A percentile compares a stretch with the other conserved stretches of the same genome.
phyloP scores from a whole-genome alignment of 2,797 vertebrate genomes.

The Myotis pilosus region DNA sequence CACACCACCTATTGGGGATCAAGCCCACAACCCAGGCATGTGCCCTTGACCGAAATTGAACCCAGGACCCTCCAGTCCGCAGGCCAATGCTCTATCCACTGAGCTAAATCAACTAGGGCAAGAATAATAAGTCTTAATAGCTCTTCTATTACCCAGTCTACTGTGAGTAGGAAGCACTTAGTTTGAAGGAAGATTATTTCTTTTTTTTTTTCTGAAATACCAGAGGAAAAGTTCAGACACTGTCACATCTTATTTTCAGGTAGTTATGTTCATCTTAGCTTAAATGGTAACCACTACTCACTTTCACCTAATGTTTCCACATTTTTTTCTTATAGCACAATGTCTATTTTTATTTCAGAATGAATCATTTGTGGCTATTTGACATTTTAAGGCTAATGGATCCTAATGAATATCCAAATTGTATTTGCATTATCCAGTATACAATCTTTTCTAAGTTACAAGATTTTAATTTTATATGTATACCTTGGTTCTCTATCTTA shows the following conservation, averaged over 20 bases:
- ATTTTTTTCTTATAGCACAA: constrained; percentile 58
- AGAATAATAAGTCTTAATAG: constrained; percentile 44
- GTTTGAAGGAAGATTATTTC: constrained; percentile 50
- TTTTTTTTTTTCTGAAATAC: constrained; percentile 65
- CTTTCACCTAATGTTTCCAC: constrained; percentile 61
- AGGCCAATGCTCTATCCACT: too few species aligned
- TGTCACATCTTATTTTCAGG: constrained; percentile 59
- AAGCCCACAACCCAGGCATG: too few species aligned
- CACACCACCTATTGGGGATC: too few species aligned
- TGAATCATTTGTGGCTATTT: constrained; percentile 73
- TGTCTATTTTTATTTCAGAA: constrained; percentile 71
- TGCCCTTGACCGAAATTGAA: too few species aligned
- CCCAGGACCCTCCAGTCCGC: too few species aligned
- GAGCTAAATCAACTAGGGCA: too few species aligned
- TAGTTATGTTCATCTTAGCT: constrained; percentile 66
- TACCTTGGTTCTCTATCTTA: not conserved
- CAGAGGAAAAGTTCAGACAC: constrained; percentile 49
- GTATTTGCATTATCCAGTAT: constrained; percentile 51
- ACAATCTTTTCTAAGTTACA: constrained; percentile 26
- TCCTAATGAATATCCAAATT: constrained; percentile 64
- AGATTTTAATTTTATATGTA: constrained; percentile 48
- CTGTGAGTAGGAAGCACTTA: constrained; percentile 3
- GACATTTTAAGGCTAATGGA: constrained; percentile 72
- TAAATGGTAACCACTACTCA: constrained; percentile 67
- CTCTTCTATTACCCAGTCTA: not conserved